Conservation (phyloP, 2,888 invertebrate genomes). For the Nomada fucata region DNA sequence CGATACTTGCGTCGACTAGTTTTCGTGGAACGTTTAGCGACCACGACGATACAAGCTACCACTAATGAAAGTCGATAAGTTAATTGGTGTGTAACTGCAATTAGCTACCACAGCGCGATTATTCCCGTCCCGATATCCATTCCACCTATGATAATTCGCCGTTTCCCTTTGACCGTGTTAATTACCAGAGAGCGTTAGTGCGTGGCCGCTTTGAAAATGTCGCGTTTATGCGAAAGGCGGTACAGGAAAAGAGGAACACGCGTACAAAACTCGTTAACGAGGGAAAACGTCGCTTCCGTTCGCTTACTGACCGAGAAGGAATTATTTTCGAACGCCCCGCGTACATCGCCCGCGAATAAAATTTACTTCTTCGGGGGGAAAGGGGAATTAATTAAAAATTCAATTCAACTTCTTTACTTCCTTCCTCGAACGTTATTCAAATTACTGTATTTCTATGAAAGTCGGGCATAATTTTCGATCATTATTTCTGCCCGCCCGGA, state of each 20-base stretch:
- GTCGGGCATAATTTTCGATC: too few species aligned
- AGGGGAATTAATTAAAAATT: neutral
- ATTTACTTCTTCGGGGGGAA: too few species aligned
- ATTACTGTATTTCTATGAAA: too few species aligned
- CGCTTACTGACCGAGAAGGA: neutral
- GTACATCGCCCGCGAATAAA: neutral
- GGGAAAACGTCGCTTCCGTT: neutral
- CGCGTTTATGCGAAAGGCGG: neutral
- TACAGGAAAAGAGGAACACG: conserved; percentile 7
- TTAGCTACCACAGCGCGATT: conserved; percentile 64
- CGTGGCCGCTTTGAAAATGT: conserved; percentile 24
- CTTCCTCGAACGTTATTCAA: too few species aligned
- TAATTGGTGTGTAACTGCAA: conserved; percentile 67
- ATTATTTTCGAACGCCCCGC: neutral
- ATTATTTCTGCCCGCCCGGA: too few species aligned
- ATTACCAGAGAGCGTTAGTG: conserved; percentile 48
- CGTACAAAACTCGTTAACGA: conserved; percentile 11
- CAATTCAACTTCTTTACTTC: neutral
- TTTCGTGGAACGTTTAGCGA: conserved; percentile 44
- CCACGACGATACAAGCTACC: conserved; percentile 38
- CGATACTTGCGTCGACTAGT: conserved; percentile 36
- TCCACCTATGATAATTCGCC: conserved; percentile 64
- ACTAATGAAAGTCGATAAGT: conserved; percentile 64
- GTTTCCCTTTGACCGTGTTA: conserved; percentile 62
- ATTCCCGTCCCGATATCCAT: conserved; percentile 62